phyloP scores from a whole-genome alignment of 2,113 vertebrate genomes.

The Prietella phreatophila region DNA sequence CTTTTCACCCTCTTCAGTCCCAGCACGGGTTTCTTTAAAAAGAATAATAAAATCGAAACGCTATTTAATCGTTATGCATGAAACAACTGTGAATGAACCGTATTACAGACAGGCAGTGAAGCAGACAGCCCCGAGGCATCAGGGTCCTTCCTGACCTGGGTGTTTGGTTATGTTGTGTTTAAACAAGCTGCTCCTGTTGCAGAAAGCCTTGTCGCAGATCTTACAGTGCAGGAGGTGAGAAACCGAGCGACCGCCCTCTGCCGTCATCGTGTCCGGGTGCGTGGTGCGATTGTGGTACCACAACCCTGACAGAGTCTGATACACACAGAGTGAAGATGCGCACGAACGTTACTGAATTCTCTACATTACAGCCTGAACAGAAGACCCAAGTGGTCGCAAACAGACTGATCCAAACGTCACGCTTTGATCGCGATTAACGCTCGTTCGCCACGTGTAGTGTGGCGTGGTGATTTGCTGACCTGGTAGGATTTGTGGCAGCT shows the following conservation, averaged over 20 bases:
- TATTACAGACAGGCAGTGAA: not conserved
- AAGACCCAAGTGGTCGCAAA: not conserved
- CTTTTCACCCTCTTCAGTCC: not conserved
- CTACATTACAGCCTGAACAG: not conserved
- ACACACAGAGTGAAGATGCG: not conserved
- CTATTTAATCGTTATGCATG: not conserved
- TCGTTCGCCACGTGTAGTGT: no score
- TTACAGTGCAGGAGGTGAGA: conserved; percentile 80
- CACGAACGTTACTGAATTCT: not conserved
- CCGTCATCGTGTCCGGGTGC: conserved; percentile 81
- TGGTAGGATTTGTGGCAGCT: conserved; percentile 89
- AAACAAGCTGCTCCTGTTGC: conserved; percentile 71
- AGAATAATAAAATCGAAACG: not conserved
- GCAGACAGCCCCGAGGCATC: not conserved
- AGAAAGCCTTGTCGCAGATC: conserved; percentile 81
- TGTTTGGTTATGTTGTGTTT: conserved; percentile 80
- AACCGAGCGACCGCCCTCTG: conserved; percentile 76
- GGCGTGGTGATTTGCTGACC: conserved; percentile 46
- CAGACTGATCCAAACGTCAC: not conserved
- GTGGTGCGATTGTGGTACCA: conserved; percentile 92
- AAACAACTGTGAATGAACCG: not conserved
- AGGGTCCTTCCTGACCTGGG: conserved; percentile 66
- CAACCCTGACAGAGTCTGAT: conserved; percentile 88
- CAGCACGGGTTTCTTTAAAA: not conserved
- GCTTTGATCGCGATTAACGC: not conserved